These are phyloP conservation scores for Polia nebulosa DNA, from an alignment of 2,888 invertebrate genomes.

Conservation along the genomic window DNA sequence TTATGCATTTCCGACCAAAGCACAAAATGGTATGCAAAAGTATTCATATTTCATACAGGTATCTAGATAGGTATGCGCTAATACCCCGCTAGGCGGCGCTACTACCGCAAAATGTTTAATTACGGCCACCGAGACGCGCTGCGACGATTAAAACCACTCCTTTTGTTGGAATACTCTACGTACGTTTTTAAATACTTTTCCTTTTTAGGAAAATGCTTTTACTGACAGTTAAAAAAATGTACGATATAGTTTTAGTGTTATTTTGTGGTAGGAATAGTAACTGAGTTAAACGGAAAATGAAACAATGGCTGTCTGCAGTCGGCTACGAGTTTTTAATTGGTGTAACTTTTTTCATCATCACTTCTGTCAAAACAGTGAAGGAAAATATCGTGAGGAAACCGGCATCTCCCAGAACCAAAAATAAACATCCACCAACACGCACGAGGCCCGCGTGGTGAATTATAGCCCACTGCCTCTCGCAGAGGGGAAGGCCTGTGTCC, in stretches of 20 bases:
- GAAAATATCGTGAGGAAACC: no score
- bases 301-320: no score
- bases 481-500: no score
- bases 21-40: not conserved
- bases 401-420: no score
- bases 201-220: constrained; percentile 2
- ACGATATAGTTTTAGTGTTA: not conserved
- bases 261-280: no score
- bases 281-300: no score
- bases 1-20: not conserved
- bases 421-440: no score
- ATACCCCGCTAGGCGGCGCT: constrained; percentile 32
- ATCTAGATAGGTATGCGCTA: constrained; percentile 9
- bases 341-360: no score
- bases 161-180: constrained; percentile 19
- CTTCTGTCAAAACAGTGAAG: no score
- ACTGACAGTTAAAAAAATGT: not conserved
- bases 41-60: not conserved
- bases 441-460: no score
- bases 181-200: constrained; percentile 10
- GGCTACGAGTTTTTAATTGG: no score
- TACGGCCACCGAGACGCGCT: constrained; percentile 23
- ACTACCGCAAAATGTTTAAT: constrained; percentile 37
- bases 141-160: constrained; percentile 36
- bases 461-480: no score